Conservation (phyloP, 1,140 invertebrate species). For the Pseudobourletiella spinata region DNA sequence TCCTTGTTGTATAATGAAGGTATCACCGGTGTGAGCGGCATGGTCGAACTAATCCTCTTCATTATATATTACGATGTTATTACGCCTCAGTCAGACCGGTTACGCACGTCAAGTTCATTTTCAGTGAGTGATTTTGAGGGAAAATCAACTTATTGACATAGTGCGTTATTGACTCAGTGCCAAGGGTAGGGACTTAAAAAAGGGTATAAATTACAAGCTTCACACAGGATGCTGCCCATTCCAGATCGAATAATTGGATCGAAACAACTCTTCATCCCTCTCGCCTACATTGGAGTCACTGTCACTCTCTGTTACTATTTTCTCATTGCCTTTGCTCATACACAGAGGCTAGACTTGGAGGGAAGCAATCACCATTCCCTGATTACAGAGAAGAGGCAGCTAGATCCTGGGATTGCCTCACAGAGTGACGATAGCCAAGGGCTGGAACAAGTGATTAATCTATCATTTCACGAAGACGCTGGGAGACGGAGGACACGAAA, state of each 20-base stretch:
- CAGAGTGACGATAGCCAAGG: no score
- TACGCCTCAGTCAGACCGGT: no score
- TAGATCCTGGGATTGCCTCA: no score
- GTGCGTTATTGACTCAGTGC: not conserved
- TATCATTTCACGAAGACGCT: no score
- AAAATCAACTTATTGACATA: not conserved
- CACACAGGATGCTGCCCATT: conserved; percentile 29
- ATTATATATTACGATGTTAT: no score
- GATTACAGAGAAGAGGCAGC: no score
- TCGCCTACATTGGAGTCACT: conserved; percentile 24
- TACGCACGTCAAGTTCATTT: no score
- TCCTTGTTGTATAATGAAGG: no score
- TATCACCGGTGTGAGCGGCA: no score
- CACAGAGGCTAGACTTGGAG: not conserved
- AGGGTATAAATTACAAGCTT: not conserved
- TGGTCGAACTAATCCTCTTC: no score
- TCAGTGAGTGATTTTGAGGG: no score
- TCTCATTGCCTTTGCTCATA: conserved; percentile 22
- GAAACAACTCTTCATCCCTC: conserved; percentile 24
- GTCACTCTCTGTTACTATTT: conserved; percentile 26
- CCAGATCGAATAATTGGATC: conserved; percentile 28
- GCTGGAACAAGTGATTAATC: no score
- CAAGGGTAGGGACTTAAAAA: not conserved
- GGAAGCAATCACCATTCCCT: not conserved
- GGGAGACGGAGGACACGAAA: not conserved